Base-by-base conservation (phyloP, 2,797 vertebrate genomes). In the Enteromius mattozi region DNA sequence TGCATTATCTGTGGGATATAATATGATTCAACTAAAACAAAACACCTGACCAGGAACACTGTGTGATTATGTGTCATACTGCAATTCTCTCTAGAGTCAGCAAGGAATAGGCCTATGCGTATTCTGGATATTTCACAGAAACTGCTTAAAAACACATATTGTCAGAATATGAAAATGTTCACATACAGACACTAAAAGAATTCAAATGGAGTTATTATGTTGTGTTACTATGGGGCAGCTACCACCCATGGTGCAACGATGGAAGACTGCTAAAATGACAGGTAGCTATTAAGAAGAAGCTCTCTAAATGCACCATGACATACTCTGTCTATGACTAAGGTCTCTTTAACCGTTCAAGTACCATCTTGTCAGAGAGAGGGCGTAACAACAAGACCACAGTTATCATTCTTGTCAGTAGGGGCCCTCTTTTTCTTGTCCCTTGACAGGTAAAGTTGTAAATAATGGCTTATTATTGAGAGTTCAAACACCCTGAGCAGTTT, bases 361-460 rank as follows among this genome's bases (percentile, higher is more conserved):
- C 91, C 90, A 89, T 95, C 94, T 94, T 94, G 94, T 95, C 93
- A 94, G 89, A 85, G 84, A 88, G 81, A 90, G 91, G 93, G 90
- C 85, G 93, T 93, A 88, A 91, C 89, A 76, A 93, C 91, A 91
- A 87, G 90, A 88, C 91, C 90, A 93, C 90, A 88, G 91, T 93
- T 91, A 93, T 90, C 87, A 87, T 90, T 91, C 91, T 91, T 94
- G 92, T 92, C 94, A 94, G 88, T 88, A 86, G 80, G 33, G 51
- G 84, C 78, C 90, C 92, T 33, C 91, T 91, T 93, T 94, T 92
- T 93, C 88, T 88, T 88, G 80, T 91, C 82, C 84, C 86, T 85
- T 90, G 87, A 89, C 92, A 92, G 90, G 87, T 89, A 88, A 68
- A 40, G 88, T 88, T 88, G 89, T 94, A 93, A 92, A 94, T 93